A percentile compares a stretch with the other conserved stretches of the same genome.
Conservation (phyloP, 2,113 vertebrate species). For the Hippocampus mohnikei region DNA sequence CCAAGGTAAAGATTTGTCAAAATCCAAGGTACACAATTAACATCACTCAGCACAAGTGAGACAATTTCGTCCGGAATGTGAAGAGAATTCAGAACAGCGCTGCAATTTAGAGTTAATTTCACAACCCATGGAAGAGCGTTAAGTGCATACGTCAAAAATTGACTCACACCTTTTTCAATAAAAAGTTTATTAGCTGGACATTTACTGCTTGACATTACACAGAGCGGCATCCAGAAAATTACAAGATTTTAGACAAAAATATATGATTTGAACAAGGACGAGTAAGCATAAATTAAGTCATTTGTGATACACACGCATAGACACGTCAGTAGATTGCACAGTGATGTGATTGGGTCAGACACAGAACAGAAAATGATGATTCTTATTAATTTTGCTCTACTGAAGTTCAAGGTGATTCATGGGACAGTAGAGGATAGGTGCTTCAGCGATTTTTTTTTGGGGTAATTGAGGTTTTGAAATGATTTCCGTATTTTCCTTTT, state of each 20-base stretch:
- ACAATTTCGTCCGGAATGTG: too few species aligned
- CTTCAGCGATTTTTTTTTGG: too few species aligned
- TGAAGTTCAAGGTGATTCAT: too few species aligned
- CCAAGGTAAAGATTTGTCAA: too few species aligned
- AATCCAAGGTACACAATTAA: too few species aligned
- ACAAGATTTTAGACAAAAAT: constrained; percentile 1
- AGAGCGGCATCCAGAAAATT: constrained; percentile 38
- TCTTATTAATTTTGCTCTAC: too few species aligned
- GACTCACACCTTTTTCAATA: constrained; percentile 44
- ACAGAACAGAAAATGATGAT: neutral
- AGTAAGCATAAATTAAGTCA: constrained; percentile 28
- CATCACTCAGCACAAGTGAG: too few species aligned
- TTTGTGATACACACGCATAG: constrained; percentile 28
- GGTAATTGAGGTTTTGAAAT: too few species aligned
- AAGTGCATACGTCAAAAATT: neutral
- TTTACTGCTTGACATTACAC: constrained; percentile 55
- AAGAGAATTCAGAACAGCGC: too few species aligned
- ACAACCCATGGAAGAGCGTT: neutral
- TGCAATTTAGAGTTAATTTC: too few species aligned
- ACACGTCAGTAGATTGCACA: constrained; percentile 44
- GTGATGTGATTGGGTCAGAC: constrained; percentile 15
- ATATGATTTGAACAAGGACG: constrained; percentile 14
- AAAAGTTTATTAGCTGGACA: constrained; percentile 67
- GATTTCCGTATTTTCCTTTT: too few species aligned
- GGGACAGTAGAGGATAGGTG: too few species aligned